Conservation (phyloP, 2,888 invertebrate species). For the Rhagonycha lutea region DNA sequence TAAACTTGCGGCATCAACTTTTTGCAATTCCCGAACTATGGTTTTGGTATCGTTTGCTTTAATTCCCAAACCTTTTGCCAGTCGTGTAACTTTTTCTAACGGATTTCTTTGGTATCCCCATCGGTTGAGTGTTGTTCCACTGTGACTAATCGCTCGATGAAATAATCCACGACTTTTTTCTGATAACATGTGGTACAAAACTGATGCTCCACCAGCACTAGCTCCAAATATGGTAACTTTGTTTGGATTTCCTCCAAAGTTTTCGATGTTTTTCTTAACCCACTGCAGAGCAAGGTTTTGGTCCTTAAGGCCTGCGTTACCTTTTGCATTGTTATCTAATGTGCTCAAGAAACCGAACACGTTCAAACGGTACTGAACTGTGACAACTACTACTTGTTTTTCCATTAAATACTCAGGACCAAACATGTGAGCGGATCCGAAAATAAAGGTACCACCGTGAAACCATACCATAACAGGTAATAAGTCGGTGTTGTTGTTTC, state of each 20-base stretch:
- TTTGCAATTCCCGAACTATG: constrained; percentile 5
- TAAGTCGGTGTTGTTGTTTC: constrained; percentile 19
- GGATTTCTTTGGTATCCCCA: constrained; percentile 19
- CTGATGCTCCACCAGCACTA: constrained; percentile 31
- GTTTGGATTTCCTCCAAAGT: constrained; percentile 31
- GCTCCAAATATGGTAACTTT: constrained; percentile 32
- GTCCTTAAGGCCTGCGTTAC: constrained; percentile 35
- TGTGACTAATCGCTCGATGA: constrained; percentile 20
- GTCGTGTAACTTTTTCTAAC: background rate
- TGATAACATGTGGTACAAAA: constrained; percentile 26
- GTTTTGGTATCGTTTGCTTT: background rate
- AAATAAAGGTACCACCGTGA: constrained; percentile 38
- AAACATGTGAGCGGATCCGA: constrained; percentile 26
- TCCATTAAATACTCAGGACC: constrained; percentile 37
- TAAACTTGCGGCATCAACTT: constrained; percentile 6
- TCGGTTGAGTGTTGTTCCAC: constrained; percentile 13
- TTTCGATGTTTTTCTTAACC: constrained; percentile 25
- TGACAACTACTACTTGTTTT: constrained; percentile 35
- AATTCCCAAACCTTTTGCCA: constrained; percentile 10
- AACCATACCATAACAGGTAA: constrained; percentile 39
- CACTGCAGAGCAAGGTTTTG: constrained; percentile 27
- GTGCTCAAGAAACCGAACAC: constrained; percentile 36
- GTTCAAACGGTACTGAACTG: constrained; percentile 20
- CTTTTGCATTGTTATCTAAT: constrained; percentile 31
- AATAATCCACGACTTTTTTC: constrained; percentile 18